Evolutionary conservation across 2,888 invertebrate genomes (phyloP), one percentile per base, ranked within the genome.

Genomic region (Melinopterus prodromus): DNA sequence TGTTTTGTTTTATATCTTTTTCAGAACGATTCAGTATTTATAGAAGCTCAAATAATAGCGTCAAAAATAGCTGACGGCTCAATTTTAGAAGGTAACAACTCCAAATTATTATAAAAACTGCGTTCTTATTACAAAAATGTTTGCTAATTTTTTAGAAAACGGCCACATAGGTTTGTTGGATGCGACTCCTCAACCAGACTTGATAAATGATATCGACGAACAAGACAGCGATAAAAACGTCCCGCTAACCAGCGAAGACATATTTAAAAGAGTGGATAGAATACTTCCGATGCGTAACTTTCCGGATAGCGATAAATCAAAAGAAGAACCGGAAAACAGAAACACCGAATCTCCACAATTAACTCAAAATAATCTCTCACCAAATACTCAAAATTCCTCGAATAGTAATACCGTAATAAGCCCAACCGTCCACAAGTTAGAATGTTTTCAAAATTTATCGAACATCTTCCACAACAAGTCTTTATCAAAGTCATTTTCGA

Each of bases 251-350:
- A 79, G 76, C 14, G 81, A 81, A 71, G 76, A 71, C 4, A 53
- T 84, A 35, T 84, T 84, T 74, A 84, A 82, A 78, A 70, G 70
- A 16, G 77, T 84, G 16, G 83, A 84, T 77, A 82, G 81, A 79
- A 78, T 83, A 77, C 69, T 83, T 15, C 84, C 81, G n/a, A 53
- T 53, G 7, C 12, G 53, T 53, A 53, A 53, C 53, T 69, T 80
- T 7, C 35, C 53, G 37, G 71, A 71, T 38, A 53, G 35, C 15
- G 69, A 38, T 71, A 69, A 15, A 16, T 6, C 74, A 26, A 9
- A 35, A n/a, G 37, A 76, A 53, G 69, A 72, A 77, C 12, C 14
- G 12, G 78, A 74, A n/a, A 35, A 70, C 53, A 70, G 6, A 69
- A 35, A n/a, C n/a, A 9, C 0, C 69, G 26, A 75, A 4, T 37